These are phyloP conservation scores for Caranx melampygus DNA, from an alignment of 2,113 vertebrate species.

Conservation along the genomic window DNA sequence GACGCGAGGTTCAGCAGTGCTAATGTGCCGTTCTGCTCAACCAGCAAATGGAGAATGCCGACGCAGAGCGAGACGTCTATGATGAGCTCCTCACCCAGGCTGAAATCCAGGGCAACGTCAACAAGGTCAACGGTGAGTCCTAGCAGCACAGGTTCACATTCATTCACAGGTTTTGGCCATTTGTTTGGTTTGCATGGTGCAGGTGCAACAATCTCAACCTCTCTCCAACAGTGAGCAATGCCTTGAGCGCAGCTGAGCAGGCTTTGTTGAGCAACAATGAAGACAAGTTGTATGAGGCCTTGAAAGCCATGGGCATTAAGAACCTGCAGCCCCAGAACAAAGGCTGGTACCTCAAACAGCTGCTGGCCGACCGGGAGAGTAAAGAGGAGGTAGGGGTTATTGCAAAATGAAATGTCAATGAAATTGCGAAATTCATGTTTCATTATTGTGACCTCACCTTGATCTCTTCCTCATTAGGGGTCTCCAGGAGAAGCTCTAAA, in stretches of 20 bases:
- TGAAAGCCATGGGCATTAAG: constrained; percentile 88
- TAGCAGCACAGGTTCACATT: background rate
- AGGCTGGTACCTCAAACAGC: constrained; percentile 96
- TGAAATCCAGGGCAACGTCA: constrained; percentile 98
- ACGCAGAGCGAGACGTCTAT: constrained; percentile 93
- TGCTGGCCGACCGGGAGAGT: constrained; percentile 85
- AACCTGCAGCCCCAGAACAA: constrained; percentile 89
- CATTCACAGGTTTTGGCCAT: too few relatives aligned
- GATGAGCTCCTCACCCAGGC: constrained; percentile 98
- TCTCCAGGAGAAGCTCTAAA: constrained; percentile 86
- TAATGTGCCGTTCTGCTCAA: background rate
- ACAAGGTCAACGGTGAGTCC: constrained; percentile 94
- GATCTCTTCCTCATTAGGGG: constrained; percentile 55
- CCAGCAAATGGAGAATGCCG: constrained; percentile 86
- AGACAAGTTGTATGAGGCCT: constrained; percentile 82
- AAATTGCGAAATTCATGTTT: background rate
- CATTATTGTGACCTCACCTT: background rate
- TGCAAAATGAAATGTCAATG: background rate
- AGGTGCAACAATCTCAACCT: background rate
- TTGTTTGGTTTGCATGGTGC: background rate
- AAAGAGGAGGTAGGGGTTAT: constrained; percentile 88
- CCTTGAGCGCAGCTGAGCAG: constrained; percentile 85
- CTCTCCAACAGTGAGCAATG: constrained; percentile 82
- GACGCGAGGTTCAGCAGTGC: background rate
- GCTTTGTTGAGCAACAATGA: constrained; percentile 85